Base-by-base conservation (phyloP, 2,888 invertebrate genomes). In the Cantharis rustica region DNA sequence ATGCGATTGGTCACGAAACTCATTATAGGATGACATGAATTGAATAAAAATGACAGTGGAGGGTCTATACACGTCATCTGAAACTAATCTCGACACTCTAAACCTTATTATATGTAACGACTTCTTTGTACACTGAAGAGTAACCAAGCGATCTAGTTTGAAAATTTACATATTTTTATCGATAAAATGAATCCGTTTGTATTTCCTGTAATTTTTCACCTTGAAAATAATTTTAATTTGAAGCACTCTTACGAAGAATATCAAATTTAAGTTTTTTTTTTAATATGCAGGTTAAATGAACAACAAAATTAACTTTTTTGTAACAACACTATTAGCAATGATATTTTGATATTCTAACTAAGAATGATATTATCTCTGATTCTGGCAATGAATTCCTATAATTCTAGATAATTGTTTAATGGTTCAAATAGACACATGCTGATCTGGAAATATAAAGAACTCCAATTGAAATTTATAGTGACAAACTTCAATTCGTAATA, bases 1-100 rank as follows among this genome's bases (percentile, higher is more conserved):
- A 75, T 72, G 78, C 79, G 80, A 81, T 80, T 81, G 80, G 81
- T 80, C 81, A 81, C 81, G 81, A 81, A 80, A 76, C 79, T 80
- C 80, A 81, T 81, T 81, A 80, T 75, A 77, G 63, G 79, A 79
- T 79, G 76, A 79, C 80, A 78, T 77, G 76, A 76, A 76, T 75
- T 75, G 81, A 81, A 81, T 81, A 79, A 81, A 79, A 81, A 81
- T 80, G 76, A 73, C 73, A 73, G 71, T 61, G n/a, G 13, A 26
- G 27, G 16, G 68, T 75, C 75, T 70, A 71, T 75, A 63, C 73
- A 74, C 76, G 73, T 77, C 73, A 71, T 13, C 71, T 16, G 16
- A 69, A 77, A 74, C 73, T 77, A 77, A 77, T 77, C 71, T 77
- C 63, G 47, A 47, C 69, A 62, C 66, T 61, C 71, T 75, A 66